A percentile compares a stretch with the other conserved stretches of the same genome.
These are phyloP conservation scores for Catocala nupta DNA, from an alignment of 2,888 invertebrate genomes.

Conservation along the genomic window DNA sequence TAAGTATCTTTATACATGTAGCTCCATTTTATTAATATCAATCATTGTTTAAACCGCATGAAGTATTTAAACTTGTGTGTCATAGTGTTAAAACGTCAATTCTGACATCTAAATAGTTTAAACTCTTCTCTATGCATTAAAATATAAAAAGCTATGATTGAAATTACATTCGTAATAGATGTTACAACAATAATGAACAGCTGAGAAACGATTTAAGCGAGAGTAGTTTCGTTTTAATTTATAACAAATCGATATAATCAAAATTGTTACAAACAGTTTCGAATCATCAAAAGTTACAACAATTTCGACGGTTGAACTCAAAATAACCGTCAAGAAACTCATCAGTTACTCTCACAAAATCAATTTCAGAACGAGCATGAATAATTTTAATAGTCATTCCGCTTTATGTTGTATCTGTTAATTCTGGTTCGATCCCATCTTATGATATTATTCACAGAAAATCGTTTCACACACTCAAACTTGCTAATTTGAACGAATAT, in stretches of 20 bases:
- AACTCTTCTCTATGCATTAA: too few relatives aligned
- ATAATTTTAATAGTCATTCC: constrained; percentile 21
- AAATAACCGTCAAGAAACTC: constrained; percentile 27
- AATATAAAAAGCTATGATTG: too few relatives aligned
- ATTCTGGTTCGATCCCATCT: constrained; percentile 41
- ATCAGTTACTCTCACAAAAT: constrained; percentile 26
- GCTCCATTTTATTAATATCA: too few relatives aligned
- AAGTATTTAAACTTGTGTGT: too few relatives aligned
- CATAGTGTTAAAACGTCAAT: too few relatives aligned
- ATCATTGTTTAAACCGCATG: too few relatives aligned
- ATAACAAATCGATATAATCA: not conserved
- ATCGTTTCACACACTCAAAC: constrained; percentile 52
- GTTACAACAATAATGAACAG: not conserved
- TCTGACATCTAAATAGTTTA: too few relatives aligned
- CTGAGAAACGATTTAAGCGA: not conserved
- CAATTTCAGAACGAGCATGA: constrained; percentile 25
- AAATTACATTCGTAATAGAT: not conserved
- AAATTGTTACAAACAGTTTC: constrained; percentile 16
- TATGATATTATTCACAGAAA: constrained; percentile 43
- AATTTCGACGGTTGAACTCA: constrained; percentile 17
- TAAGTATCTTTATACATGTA: too few relatives aligned
- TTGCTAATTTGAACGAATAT: constrained; percentile 48
- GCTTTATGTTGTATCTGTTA: constrained; percentile 20
- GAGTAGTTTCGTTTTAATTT: not conserved
- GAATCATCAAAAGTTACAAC: constrained; percentile 10